Evolutionary conservation across 1,140 invertebrate species (phyloP), one percentile per base, ranked within the genome.

Genomic region (Microplitis demolitor): DNA sequence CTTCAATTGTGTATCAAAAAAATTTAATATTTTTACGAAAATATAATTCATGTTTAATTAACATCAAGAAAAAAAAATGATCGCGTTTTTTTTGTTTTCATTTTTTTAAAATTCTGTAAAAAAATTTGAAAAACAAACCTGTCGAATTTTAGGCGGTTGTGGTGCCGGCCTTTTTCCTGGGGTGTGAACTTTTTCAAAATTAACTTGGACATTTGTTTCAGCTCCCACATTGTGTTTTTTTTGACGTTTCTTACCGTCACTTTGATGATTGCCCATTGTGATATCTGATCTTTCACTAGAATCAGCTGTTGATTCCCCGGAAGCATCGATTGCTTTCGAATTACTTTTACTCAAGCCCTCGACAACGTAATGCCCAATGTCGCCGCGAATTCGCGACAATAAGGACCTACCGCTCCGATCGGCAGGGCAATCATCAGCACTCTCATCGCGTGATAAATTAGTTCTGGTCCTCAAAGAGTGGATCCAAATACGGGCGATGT

Each of bases 201-300:
- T 74, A 37, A 68, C 24, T 62, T 63, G 81, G 14, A 66, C 64
- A 34, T 58, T 61, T 53, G 6, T 14, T 4, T 71, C 64, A 33
- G 68, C 61, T 13, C 72, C 74, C 11, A 64, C 53, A 45, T 82
- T 81, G n/a, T 80, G 75, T 13, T 78, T 79, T 53, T 81, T 85
- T 51, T 63, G 60, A 13, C 53, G 72, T 63, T 74, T 78, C 64
- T 78, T 83, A 70, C 73, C 76, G 63, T 87, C 84, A 64, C 83
- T 87, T 66, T 86, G 85, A 50, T 84, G 66, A 71, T 87, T 87
- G 34, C 85, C 85, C 85, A 87, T 86, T 4, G 69, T 71, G 56
- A 50, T 35, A 24, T 45, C 56, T 1, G 53, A 24, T 24, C 24
- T 24, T 0, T 24, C 24, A 24, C 24, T n/a, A 14, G 53, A 34